A percentile compares a stretch with the other conserved stretches of the same genome.
Conservation (phyloP, 2,888 invertebrate genomes). For the Troides helena region DNA sequence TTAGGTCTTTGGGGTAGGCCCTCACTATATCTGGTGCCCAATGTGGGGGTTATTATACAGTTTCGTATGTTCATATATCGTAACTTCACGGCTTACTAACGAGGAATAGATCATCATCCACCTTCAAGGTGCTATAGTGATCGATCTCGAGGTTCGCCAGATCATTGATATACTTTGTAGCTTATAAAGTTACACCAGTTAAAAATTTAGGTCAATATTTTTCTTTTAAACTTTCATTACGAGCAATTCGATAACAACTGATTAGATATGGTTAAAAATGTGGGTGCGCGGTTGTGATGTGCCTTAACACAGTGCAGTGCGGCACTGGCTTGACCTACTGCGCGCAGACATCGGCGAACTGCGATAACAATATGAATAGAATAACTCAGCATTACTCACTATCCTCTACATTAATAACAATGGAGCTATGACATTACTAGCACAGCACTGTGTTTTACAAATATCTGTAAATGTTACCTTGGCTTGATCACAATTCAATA, state of each 20-base stretch:
- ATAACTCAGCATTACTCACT: conserved; percentile 33
- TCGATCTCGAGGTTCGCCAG: too few species aligned
- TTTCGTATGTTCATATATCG: too few species aligned
- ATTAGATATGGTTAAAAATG: conserved; percentile 24
- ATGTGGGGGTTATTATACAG: too few species aligned
- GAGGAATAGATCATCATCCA: too few species aligned
- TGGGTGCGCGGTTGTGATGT: conserved; percentile 6
- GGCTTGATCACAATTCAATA: background rate
- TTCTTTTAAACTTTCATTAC: conserved; percentile 2
- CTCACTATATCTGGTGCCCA: too few species aligned
- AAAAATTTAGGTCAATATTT: background rate
- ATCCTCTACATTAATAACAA: conserved; percentile 32
- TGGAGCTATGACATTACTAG: conserved; percentile 13
- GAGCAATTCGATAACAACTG: conserved; percentile 20
- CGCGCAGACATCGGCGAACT: conserved; percentile 47
- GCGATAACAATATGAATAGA: conserved; percentile 45
- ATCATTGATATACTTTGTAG: too few species aligned
- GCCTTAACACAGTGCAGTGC: conserved; percentile 11
- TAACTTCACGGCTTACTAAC: too few species aligned
- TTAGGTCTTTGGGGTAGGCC: too few species aligned
- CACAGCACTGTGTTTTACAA: background rate
- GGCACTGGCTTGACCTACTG: conserved; percentile 27
- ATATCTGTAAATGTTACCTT: background rate
- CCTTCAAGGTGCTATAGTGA: too few species aligned
- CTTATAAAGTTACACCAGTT: too few species aligned